Evolutionary conservation across 2,797 vertebrate species (phyloP).

Genomic region (Hippopotamyrus pictus): DNA sequence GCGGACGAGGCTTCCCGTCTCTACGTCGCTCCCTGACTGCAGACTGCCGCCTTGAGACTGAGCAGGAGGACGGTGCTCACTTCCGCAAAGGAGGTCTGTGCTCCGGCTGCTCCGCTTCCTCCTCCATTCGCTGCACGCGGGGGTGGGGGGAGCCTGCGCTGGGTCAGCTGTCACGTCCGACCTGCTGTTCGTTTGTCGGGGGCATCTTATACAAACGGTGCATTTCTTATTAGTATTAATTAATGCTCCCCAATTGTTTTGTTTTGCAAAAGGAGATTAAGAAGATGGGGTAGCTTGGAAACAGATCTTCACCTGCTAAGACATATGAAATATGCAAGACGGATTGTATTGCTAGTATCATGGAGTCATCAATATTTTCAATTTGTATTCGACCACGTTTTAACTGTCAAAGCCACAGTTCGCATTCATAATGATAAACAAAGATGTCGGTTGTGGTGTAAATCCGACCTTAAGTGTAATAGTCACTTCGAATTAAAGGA

Average conservation of each 20-base stretch:
- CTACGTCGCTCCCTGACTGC: not conserved
- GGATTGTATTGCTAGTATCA: not conserved
- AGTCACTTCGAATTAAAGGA: conserved; percentile 25
- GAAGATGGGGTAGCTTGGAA: conserved; percentile 46
- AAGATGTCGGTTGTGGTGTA: not conserved
- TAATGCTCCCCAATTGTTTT: not conserved
- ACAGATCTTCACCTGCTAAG: conserved; percentile 40
- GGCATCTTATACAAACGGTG: not conserved
- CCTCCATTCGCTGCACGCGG: not conserved
- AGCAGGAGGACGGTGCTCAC: not conserved
- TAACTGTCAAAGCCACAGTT: conserved; percentile 2
- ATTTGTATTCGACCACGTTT: not conserved
- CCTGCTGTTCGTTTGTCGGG: not conserved
- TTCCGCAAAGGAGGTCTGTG: not conserved
- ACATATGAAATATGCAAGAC: conserved; percentile 49
- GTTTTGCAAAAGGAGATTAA: not conserved
- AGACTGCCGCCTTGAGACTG: not conserved
- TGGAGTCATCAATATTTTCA: not conserved
- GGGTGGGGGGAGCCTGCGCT: not conserved
- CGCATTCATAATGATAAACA: conserved; percentile 1
- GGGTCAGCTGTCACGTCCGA: not conserved
- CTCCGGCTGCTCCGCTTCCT: not conserved
- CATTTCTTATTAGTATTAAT: not conserved
- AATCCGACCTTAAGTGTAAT: conserved; percentile 3
- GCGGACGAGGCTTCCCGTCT: not conserved